A percentile compares a stretch with the other conserved stretches of the same genome.
Conservation (phyloP, 2,797 vertebrate genomes). For the Eulemur mongoz region DNA sequence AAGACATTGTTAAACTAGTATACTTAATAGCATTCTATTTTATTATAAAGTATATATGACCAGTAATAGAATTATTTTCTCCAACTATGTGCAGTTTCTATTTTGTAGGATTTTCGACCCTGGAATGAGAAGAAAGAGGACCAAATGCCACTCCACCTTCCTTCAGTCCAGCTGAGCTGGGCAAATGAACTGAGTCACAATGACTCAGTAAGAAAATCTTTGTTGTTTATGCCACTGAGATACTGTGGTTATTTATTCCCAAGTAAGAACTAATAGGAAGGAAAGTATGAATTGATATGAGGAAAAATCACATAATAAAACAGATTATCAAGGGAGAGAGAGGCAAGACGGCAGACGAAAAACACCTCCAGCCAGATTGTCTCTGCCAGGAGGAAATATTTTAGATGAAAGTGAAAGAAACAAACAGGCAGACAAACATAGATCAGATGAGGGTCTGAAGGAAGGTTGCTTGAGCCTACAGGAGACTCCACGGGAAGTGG, state of each 20-base stretch:
- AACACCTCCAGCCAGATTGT: too few species aligned
- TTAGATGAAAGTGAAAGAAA: too few species aligned
- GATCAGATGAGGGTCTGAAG: too few species aligned
- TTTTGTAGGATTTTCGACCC: not conserved
- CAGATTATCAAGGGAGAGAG: not conserved
- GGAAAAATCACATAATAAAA: not conserved
- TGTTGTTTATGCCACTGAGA: not conserved
- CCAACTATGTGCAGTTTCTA: not conserved
- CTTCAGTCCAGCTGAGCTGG: not conserved
- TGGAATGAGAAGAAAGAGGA: not conserved
- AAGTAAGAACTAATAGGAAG: not conserved
- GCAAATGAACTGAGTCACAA: not conserved
- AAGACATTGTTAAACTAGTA: not conserved
- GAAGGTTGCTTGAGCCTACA: too few species aligned
- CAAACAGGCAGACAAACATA: too few species aligned
- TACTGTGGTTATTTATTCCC: not conserved
- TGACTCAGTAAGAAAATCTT: not conserved
- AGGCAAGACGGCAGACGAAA: too few species aligned
- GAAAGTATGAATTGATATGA: not conserved
- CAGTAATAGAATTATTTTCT: not conserved
- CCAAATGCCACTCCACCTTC: accelerated
- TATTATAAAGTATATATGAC: not conserved
- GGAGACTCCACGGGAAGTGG: too few species aligned
- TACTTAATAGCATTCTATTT: not conserved
- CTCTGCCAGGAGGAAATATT: too few species aligned